phyloP scores from a whole-genome alignment of 2,888 invertebrate species.

The Synanthedon andrenaeformis region DNA sequence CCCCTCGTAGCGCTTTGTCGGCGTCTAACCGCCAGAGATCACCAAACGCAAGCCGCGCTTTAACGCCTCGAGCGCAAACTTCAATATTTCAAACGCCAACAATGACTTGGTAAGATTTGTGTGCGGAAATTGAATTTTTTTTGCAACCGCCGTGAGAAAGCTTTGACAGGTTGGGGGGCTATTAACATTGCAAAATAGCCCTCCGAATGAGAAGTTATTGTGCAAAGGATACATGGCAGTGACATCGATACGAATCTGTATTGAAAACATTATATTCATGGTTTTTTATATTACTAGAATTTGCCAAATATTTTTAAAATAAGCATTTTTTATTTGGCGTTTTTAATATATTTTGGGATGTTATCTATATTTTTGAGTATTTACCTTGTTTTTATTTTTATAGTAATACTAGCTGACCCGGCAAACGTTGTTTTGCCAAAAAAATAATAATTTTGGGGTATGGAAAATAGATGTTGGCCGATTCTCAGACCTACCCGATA shows the following conservation, averaged over 20 bases:
- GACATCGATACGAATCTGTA: constrained; percentile 1
- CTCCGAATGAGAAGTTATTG: constrained; percentile 38
- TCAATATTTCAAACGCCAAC: constrained; percentile 60
- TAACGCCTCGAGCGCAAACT: constrained; percentile 34
- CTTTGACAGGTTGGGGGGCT: constrained; percentile 56
- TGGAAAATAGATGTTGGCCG: too few species aligned
- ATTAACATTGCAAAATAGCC: constrained; percentile 32
- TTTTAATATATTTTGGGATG: too few species aligned
- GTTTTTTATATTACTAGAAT: too few species aligned
- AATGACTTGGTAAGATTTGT: constrained; percentile 65
- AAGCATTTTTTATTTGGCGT: too few species aligned
- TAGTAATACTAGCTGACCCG: too few species aligned
- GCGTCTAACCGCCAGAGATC: constrained; percentile 19
- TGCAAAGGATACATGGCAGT: constrained; percentile 20
- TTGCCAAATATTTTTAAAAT: too few species aligned
- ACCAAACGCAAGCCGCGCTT: constrained; percentile 36
- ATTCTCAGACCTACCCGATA: too few species aligned
- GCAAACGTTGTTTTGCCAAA: too few species aligned
- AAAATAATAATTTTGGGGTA: too few species aligned
- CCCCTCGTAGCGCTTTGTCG: constrained; percentile 42
- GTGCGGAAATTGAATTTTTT: constrained; percentile 70
- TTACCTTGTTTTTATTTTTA: too few species aligned
- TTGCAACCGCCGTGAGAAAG: constrained; percentile 50
- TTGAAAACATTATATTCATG: too few species aligned
- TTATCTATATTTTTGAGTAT: too few species aligned